Evolutionary conservation across 2,888 invertebrate genomes (phyloP), one percentile per base, ranked within the genome.

Genomic region (Abscondita cerata): DNA sequence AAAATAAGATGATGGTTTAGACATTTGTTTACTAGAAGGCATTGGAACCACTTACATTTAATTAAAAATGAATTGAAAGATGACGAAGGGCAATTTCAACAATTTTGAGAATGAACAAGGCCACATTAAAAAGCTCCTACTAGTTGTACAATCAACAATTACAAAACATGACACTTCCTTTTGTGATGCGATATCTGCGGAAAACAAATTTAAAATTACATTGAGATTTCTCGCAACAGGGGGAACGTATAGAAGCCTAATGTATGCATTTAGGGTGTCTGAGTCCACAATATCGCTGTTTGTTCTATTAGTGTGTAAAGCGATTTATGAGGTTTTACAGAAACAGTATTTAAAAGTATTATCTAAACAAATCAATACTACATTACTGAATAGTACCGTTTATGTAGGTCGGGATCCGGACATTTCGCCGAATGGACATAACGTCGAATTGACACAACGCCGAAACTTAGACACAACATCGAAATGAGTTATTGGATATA

Each of bases 161-260:
- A 38, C n/a, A 38, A 48, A 50, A 40, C 34, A 15, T 11, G 34
- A 61, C 44, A 55, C 55, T 15, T 13, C 36, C 4, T 25, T 52
- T 9, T 4, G 60, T 11, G 19, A 55, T 12, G 18, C 31, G 8
- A 51, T 60, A 33, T 13, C 51, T 13, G 41, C 55, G 13, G 12
- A 36, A 36, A 41, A 51, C 33, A 36, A 33, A 44, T 38, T 61
- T 46, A 59, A 53, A 12, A 59, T 53, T 12, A 59, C 59, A 20
- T 59, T 59, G 20, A 18, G 59, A 34, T 61, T 56, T 38, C 25
- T 55, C 9, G 56, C 56, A 50, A 61, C 52, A 38, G 61, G 61
- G 2, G 56, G 56, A 48, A 19, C 47, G 15, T 61, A 53, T 38
- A 12, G 47, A 56, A 61, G 52, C 44, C 52, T 61, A 52, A 34